phyloP scores from a whole-genome alignment of 64 coral and sea anemone species.

The Actinia equina region DNA sequence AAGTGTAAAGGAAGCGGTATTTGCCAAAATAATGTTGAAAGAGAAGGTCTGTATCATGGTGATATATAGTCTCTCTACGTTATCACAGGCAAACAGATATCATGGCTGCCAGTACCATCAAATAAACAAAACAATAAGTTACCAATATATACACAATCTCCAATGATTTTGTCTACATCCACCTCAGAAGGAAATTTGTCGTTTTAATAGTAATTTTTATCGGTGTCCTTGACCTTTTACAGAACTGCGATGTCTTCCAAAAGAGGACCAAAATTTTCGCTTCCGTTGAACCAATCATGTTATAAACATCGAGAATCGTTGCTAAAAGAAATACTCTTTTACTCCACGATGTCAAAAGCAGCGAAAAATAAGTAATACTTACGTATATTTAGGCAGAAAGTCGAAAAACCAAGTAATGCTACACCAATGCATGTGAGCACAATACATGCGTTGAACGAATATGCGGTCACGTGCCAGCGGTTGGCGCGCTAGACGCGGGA shows the following conservation, averaged over 20 bases:
- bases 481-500: constrained; percentile 34
- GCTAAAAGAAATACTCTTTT: neutral
- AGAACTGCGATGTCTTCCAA: neutral
- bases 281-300: neutral
- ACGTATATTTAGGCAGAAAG: constrained; percentile 46
- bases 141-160: neutral
- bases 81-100: neutral
- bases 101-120: neutral
- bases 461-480: constrained; percentile 40
- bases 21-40: neutral
- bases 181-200: neutral
- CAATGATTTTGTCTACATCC: neutral
- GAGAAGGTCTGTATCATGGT: neutral
- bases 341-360: neutral
- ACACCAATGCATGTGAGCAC: constrained; percentile 37
- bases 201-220: neutral
- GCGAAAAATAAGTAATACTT: constrained; percentile 19
- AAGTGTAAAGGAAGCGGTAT: neutral
- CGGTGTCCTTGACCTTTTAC: constrained; percentile 19
- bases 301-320: neutral
- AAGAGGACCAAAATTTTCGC: neutral
- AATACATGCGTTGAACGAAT: constrained; percentile 46
- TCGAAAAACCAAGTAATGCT: constrained; percentile 18
- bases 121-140: neutral
- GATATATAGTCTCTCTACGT: neutral